phyloP scores from a whole-genome alignment of 2,113 vertebrate species.

The Xenopus borealis region DNA sequence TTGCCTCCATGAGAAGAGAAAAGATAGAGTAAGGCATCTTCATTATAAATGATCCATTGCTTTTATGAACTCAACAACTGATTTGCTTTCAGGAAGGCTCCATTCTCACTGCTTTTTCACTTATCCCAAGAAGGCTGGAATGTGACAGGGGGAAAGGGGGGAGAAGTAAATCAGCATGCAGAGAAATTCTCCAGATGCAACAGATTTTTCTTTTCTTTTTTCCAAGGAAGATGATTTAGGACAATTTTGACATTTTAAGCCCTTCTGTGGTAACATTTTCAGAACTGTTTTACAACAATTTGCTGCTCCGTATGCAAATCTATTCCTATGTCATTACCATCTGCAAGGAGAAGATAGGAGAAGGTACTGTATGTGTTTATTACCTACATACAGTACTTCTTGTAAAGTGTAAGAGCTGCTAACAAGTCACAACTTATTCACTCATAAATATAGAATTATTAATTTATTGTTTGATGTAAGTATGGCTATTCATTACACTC shows the following conservation, averaged over 20 bases:
- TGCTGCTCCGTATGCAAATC: neutral
- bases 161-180: constrained; percentile 78
- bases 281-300: constrained; percentile 7
- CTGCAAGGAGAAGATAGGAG: no score
- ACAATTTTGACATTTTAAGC: constrained; percentile 72
- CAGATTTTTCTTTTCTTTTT: constrained; percentile 72
- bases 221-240: constrained; percentile 64
- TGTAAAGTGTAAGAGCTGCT: no score
- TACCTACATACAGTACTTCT: no score
- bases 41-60: constrained; percentile 70
- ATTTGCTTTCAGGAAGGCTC: constrained; percentile 66
- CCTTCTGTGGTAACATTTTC: constrained; percentile 51
- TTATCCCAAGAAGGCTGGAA: constrained; percentile 75
- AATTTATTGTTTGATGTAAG: neutral
- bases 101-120: constrained; percentile 75
- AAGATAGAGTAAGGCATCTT: constrained; percentile 54
- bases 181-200: constrained; percentile 80
- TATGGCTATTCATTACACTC: neutral
- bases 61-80: constrained; percentile 73
- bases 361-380: no score
- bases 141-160: constrained; percentile 79
- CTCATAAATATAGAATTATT: no score
- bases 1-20: neutral
- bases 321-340: no score
- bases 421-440: no score